Evolutionary conservation across 2,797 vertebrate species (phyloP).

Genomic region (Premnoplex brunnescens): DNA sequence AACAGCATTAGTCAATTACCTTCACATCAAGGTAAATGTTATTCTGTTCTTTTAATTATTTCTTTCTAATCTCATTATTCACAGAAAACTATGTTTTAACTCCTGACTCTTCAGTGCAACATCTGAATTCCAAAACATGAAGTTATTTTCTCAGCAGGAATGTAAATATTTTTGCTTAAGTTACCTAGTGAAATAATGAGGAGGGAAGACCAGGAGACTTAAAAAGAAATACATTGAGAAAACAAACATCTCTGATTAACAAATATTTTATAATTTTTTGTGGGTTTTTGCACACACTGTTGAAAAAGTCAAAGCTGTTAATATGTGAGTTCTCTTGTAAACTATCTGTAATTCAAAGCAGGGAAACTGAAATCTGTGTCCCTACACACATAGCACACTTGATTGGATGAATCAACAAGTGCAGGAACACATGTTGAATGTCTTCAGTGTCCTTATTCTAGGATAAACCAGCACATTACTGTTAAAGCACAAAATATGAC

Average conservation of each 20-base stretch:
- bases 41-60: neutral
- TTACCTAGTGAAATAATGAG: neutral
- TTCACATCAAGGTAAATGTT: neutral
- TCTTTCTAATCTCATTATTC: neutral
- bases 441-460: neutral
- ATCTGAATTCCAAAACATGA: neutral
- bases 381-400: rapidly evolving
- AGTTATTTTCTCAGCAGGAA: neutral
- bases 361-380: neutral
- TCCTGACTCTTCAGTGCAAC: neutral
- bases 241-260: neutral
- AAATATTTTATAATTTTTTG: neutral
- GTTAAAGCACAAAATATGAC: neutral
- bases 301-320: neutral
- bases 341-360: neutral
- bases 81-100: neutral
- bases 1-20: neutral
- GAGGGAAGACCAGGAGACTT: neutral
- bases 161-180: neutral
- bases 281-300: rapidly evolving
- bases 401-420: neutral
- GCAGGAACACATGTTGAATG: neutral
- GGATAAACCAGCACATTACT: neutral
- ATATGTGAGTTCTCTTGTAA: neutral
- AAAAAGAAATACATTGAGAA: neutral